Conservation (phyloP, 2,888 invertebrate species). For the Tetranychus piercei region DNA sequence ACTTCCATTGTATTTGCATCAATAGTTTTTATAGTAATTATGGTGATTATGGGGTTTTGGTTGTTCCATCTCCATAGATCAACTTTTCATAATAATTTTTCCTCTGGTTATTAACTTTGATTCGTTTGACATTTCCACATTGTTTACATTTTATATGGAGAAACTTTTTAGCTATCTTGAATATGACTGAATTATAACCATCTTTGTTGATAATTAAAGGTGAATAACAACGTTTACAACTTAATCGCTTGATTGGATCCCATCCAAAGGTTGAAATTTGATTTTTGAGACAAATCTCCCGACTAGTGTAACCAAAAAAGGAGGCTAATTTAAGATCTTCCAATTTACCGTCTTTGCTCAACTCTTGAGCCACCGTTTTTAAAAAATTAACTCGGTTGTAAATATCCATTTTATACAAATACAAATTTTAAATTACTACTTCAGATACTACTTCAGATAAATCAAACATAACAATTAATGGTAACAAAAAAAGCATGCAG, state of each 20-base stretch:
- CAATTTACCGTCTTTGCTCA: neutral
- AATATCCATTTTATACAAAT: constrained; percentile 5
- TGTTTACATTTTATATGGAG: neutral
- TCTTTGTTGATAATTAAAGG: neutral
- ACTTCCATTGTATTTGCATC: neutral
- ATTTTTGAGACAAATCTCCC: neutral
- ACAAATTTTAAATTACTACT: too few relatives aligned
- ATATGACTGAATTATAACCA: neutral
- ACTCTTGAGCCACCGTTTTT: neutral
- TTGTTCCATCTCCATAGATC: neutral
- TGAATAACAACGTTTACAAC: neutral
- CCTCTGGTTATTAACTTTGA: neutral
- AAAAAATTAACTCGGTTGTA: neutral
- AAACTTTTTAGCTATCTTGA: neutral
- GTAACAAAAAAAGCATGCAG: too few relatives aligned
- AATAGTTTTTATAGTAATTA: neutral
- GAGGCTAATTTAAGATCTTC: neutral
- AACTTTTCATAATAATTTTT: constrained; percentile 5
- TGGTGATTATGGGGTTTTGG: neutral
- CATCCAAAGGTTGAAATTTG: neutral
- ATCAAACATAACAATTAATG: too few relatives aligned
- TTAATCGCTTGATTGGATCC: neutral
- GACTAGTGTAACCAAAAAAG: neutral
- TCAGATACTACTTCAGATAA: too few relatives aligned
- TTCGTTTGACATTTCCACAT: neutral